Evolutionary conservation across 2,888 invertebrate genomes (phyloP), one percentile per base, ranked within the genome.

Genomic region (Drosophila hamatofila): DNA sequence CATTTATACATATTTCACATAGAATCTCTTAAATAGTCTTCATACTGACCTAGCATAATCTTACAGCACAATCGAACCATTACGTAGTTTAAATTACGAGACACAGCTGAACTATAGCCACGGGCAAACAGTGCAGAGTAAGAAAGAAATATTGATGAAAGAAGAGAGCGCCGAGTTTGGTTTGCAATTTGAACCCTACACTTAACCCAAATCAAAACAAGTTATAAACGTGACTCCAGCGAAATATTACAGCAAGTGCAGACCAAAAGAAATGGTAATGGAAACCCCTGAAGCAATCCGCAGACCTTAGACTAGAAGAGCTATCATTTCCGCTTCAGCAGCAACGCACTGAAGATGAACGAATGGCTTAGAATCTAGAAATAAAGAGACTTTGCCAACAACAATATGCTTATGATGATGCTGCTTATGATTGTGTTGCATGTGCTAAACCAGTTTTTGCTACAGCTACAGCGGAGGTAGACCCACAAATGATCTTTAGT

Each of bases 201-300:
- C 74, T 90, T 90, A 90, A 84, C 90, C 85, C 82, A 86, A 77
- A 84, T 90, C 75, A 86, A 83, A 78, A 58, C 80, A 75, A 82
- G 72, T 72, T 72, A 57, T 83, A 74, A 87, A 89, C 88, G 89
- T 87, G 88, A 81, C 79, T 70, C 69, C 39, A 46, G 58, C 57
- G 30, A 41, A 35, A 65, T 30, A 62, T 64, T 41, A 65, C 52
- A 46, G 48, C 78, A 80, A 83, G 85, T 80, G 72, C 83, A 65
- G 49, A 46, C 69, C 41, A n/a, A 56, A 44, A 51, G 27, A 59
- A 73, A 62, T 52, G 58, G 44, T 76, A 58, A 74, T 58, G 52
- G 57, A 56, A 68, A 59, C 55, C 21, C 42, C 48, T 39, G 57
- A 74, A 80, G 71, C 73, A 65, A 71, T 75, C 54, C 70, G 72